A percentile compares a stretch with the other conserved stretches of the same genome.
phyloP scores from a whole-genome alignment of 1,140 invertebrate genomes.

The Zaprionus nigranus region DNA sequence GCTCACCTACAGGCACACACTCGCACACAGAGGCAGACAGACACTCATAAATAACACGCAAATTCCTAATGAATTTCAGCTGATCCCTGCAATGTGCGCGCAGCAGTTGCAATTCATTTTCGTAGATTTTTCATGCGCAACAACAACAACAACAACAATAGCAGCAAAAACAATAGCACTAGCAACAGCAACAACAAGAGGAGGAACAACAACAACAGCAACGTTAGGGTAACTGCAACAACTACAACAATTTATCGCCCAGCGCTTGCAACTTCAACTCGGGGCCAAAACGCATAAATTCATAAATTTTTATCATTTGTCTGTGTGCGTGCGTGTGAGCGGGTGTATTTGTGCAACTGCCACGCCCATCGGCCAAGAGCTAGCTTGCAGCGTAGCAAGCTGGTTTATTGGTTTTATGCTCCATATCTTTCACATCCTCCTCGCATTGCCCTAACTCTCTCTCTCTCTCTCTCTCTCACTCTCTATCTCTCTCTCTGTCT shows the following conservation, averaged over 20 bases:
- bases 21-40: conserved; percentile 28
- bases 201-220: conserved; percentile 15
- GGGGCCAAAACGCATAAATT: conserved; percentile 78
- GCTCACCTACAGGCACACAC: conserved; percentile 30
- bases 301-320: conserved; percentile 83
- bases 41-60: conserved; percentile 80
- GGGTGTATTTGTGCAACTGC: conserved; percentile 34
- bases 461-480: conserved; percentile 2
- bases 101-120: conserved; percentile 80
- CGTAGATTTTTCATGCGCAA: conserved; percentile 71
- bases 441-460: neutral
- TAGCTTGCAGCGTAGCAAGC: conserved; percentile 31
- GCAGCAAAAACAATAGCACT: conserved; percentile 29
- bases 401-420: conserved; percentile 79
- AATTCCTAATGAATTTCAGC: conserved; percentile 83
- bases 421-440: conserved; percentile 53
- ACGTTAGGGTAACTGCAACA: neutral
- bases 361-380: conserved; percentile 27
- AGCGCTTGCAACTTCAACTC: conserved; percentile 75
- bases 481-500: conserved; percentile 21
- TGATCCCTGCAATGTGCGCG: conserved; percentile 74
- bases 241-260: conserved; percentile 71
- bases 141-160: conserved; percentile 37
- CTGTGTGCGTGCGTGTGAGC: conserved; percentile 35
- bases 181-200: conserved; percentile 45